Base-by-base conservation (phyloP, 2,888 invertebrate genomes). In the Scotopteryx bipunctaria region DNA sequence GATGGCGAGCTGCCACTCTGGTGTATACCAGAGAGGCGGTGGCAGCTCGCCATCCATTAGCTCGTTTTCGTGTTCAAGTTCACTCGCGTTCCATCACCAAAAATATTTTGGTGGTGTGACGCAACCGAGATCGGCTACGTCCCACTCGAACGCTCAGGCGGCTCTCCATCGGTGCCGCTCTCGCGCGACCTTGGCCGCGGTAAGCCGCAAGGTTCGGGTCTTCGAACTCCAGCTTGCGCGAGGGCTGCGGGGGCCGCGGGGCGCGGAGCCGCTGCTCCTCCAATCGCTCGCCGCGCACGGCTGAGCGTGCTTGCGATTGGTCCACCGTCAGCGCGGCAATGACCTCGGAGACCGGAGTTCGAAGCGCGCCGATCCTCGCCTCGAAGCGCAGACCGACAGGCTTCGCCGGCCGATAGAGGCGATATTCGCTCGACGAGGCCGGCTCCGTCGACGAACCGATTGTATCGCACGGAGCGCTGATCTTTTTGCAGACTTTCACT, bases 171-270 rank as follows among this genome's bases (percentile, higher is more conserved):
- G 77, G 80, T 71, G 76, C 82, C 81, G 85, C 81, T 87, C 87
- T 80, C 91, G 86, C 86, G 83, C 93, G 93, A 93, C 93, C 93
- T 93, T 93, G 93, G 93, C 94, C 93, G 94, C 94, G 93, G 94
- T 93, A 94, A 94, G 94, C 94, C 94, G 94, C 95, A 95, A 95
- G 95, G 95, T 94, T 94, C 94, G 91, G 92, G 94, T 93, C 94
- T 94, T 93, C 94, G 94, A 94, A 94, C 94, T 93, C 87, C 67
- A 64, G 71, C 38, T 33, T 21, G 67, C 63, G 71, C 73, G 78
- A 66, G 72, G 66, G 70, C 73, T 67, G 71, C 67, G 86, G 68
- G 77, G 78, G 65, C 71, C 58, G 82, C 77, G 77, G 80, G 86
- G 78, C 73, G 85, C 75, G 87, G 83, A 78, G 77, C 73, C 67